These are phyloP conservation scores for Lepidochrysops patricia DNA, from an alignment of 2,888 invertebrate genomes.

Conservation along the genomic window DNA sequence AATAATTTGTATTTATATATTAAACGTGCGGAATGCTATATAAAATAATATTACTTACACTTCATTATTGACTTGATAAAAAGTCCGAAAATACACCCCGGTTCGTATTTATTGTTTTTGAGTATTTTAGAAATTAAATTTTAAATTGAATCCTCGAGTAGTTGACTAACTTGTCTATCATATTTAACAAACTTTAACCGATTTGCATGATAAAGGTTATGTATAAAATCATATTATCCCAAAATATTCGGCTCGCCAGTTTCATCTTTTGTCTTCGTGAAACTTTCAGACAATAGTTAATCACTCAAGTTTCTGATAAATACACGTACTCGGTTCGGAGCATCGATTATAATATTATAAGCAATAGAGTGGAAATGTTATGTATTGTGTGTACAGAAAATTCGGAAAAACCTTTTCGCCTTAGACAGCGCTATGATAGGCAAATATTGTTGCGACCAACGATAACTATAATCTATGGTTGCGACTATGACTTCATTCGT, in stretches of 20 bases:
- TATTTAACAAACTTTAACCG: constrained; percentile 27
- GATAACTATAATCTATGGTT: too few species aligned
- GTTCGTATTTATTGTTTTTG: too few species aligned
- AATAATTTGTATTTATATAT: too few species aligned
- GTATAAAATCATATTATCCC: constrained; percentile 41
- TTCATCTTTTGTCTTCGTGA: constrained; percentile 38
- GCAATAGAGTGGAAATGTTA: too few species aligned
- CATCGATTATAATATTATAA: background rate
- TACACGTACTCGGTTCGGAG: constrained; percentile 11
- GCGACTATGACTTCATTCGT: too few species aligned
- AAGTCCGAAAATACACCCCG: too few species aligned
- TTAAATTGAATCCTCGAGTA: background rate
- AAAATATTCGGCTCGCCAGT: constrained; percentile 51
- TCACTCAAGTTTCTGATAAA: constrained; percentile 55
- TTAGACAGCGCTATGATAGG: too few species aligned
- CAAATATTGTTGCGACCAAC: too few species aligned
- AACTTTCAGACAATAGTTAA: constrained; percentile 48
- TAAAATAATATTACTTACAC: too few species aligned
- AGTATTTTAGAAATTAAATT: background rate
- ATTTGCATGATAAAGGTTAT: constrained; percentile 13
- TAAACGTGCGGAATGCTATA: too few species aligned
- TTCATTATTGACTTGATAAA: too few species aligned
- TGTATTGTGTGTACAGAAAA: constrained; percentile 3
- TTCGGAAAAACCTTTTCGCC: too few species aligned
- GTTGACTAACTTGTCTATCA: constrained; percentile 4